phyloP scores from a whole-genome alignment of 92 coral and sea anemone genomes.

The Blastomussa wellsi region DNA sequence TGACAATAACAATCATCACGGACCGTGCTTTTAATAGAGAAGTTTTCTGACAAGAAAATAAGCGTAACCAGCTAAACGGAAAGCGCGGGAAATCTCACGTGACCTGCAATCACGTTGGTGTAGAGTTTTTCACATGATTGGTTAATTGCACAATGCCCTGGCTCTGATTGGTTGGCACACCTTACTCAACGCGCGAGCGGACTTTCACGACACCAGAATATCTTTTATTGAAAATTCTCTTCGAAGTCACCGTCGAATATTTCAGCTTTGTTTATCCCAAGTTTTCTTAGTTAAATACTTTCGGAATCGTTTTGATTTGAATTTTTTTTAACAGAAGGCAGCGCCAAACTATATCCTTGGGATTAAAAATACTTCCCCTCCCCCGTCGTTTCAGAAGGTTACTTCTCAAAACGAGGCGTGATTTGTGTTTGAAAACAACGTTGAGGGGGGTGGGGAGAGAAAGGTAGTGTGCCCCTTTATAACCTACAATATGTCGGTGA shows the following conservation, averaged over 20 bases:
- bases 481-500: no score
- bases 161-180: not conserved
- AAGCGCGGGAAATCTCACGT: not conserved
- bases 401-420: no score
- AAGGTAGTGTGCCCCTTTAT: no score
- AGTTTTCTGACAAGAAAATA: not conserved
- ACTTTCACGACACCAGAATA: not conserved
- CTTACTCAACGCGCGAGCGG: no score
- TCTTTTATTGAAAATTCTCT: not conserved
- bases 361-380: no score
- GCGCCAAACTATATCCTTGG: no score
- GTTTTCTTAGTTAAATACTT: no score
- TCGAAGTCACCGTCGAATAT: not conserved
- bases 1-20: not conserved
- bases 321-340: not conserved
- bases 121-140: not conserved
- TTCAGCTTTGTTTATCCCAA: no score
- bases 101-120: not conserved
- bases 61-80: not conserved
- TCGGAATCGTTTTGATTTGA: no score
- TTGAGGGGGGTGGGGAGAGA: no score
- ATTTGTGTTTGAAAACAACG: no score
- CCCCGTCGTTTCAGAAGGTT: no score
- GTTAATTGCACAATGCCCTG: not conserved
- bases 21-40: not conserved